Evolutionary conservation across 2,797 vertebrate species (phyloP).

Genomic region (Etheostoma nigrum): DNA sequence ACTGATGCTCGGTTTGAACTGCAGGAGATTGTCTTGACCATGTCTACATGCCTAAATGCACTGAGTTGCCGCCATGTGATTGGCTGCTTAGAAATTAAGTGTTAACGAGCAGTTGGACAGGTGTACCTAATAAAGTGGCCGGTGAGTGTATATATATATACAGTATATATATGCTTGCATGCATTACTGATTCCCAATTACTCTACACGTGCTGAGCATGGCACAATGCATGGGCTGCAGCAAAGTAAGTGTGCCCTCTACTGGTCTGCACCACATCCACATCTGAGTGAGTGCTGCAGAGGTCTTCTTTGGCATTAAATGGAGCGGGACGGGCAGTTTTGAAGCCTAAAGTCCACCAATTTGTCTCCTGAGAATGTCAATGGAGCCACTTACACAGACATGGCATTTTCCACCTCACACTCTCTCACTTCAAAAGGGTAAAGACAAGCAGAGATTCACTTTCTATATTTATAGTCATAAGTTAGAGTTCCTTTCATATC

Average conservation of each 20-base stretch:
- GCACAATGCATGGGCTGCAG: constrained; percentile 40
- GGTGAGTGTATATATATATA: too few species aligned
- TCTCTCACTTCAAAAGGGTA: constrained; percentile 58
- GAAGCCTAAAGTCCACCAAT: constrained; percentile 77
- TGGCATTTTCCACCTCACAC: constrained; percentile 74
- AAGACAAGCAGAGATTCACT: constrained; percentile 65
- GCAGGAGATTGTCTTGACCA: too few species aligned
- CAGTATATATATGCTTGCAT: neutral
- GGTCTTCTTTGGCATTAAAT: constrained; percentile 76
- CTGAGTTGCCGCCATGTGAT: too few species aligned
- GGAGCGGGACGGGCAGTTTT: constrained; percentile 77
- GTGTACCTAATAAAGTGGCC: too few species aligned
- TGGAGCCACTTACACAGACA: constrained; percentile 71
- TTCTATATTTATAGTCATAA: constrained; percentile 62
- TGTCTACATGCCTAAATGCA: too few species aligned
- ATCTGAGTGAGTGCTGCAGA: constrained; percentile 49
- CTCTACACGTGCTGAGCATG: constrained; percentile 37
- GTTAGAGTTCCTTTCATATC: constrained; percentile 58
- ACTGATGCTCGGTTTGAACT: too few species aligned
- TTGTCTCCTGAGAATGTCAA: constrained; percentile 80
- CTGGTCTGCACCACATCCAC: constrained; percentile 45
- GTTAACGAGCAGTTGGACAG: too few species aligned
- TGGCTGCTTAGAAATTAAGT: too few species aligned
- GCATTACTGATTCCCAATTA: constrained; percentile 54
- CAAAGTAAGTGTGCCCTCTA: constrained; percentile 80